These are phyloP conservation scores for Epizoanthus scotinus DNA, from an alignment of 92 coral and sea anemone species.

Conservation along the genomic window DNA sequence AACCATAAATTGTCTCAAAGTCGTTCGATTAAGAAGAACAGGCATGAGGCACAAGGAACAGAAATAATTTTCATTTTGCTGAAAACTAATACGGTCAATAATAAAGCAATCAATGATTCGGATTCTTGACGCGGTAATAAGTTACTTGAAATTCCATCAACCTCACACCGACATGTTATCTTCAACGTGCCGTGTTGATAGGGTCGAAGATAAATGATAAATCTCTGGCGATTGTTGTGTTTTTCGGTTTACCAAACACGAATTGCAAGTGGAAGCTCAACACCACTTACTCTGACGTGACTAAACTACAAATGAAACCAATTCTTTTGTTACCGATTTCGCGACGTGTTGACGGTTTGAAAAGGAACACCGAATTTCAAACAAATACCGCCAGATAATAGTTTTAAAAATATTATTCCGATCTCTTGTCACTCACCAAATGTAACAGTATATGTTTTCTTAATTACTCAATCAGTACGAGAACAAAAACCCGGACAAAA, in stretches of 20 bases:
- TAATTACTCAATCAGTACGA: too few species aligned
- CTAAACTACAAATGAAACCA: slow-evolving; percentile 25
- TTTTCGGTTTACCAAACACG: neutral
- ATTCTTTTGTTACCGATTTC: slow-evolving; percentile 7
- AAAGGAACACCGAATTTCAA: neutral
- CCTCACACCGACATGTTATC: slow-evolving; percentile 8
- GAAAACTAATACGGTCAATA: slow-evolving; percentile 12
- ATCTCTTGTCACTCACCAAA: too few species aligned
- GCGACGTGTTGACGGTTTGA: slow-evolving; percentile 5
- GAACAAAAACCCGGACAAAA: too few species aligned
- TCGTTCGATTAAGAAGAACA: neutral
- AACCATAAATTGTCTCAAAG: neutral
- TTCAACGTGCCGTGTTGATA: neutral
- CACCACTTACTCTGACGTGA: slow-evolving; percentile 30
- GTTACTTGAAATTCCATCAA: slow-evolving; percentile 19
- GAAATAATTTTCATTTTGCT: neutral
- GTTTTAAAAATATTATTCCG: too few species aligned
- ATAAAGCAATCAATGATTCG: neutral
- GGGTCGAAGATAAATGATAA: neutral
- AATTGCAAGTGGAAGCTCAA: neutral
- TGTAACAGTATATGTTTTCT: too few species aligned
- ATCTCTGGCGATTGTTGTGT: slow-evolving; percentile 8
- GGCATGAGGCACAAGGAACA: neutral
- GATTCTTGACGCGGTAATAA: neutral
- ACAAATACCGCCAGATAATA: slow-evolving; percentile 11